Evolutionary conservation across 2,888 invertebrate genomes (phyloP).

Genomic region (Patella pellucida): DNA sequence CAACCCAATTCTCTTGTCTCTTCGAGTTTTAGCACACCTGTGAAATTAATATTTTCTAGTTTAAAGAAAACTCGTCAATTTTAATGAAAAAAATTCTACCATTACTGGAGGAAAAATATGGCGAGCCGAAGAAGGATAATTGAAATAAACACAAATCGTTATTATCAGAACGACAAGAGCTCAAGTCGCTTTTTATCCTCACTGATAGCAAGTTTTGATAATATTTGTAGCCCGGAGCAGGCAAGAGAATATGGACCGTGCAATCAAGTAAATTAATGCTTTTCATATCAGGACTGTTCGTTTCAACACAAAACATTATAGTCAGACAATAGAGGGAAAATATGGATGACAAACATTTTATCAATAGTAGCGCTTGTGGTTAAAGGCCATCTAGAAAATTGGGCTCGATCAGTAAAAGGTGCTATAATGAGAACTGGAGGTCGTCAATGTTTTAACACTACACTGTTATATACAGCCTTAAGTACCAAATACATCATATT

Average conservation of each 20-base stretch:
- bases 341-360: background rate
- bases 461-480: too few relatives aligned
- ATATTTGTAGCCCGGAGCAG: conserved; percentile 1
- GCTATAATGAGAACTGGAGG: too few relatives aligned
- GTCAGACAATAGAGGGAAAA: background rate
- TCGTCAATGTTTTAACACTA: too few relatives aligned
- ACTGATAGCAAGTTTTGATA: background rate
- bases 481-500: too few relatives aligned
- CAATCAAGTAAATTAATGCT: conserved; percentile 10
- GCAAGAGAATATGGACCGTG: background rate
- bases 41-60: too few relatives aligned
- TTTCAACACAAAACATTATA: conserved; percentile 1
- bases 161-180: conserved; percentile 2
- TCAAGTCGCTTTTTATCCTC: background rate
- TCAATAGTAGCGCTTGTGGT: background rate
- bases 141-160: conserved; percentile 7
- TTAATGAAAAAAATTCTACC: too few relatives aligned
- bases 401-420: background rate
- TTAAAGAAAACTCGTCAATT: too few relatives aligned
- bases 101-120: background rate
- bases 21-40: too few relatives aligned
- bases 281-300: conserved; percentile 3
- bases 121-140: background rate
- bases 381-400: conserved; percentile 2
- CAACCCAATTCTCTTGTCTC: too few relatives aligned